phyloP scores from a whole-genome alignment of 2,797 vertebrate genomes.

The Onychomys arenicola region DNA sequence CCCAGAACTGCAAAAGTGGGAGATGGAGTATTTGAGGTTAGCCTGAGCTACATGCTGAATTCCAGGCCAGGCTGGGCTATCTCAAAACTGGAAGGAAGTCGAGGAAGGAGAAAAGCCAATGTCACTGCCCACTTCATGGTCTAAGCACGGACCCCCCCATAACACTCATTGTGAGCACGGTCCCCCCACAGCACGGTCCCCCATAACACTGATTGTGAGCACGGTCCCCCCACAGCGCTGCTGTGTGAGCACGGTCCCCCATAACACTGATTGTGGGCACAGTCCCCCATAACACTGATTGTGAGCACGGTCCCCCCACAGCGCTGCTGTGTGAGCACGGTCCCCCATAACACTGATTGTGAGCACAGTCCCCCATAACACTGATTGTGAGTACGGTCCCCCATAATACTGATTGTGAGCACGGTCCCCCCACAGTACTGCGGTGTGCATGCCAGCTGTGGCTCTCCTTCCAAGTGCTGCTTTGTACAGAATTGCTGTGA shows the following conservation, averaged over 20 bases:
- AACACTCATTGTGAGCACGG: background rate
- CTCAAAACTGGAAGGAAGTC: background rate
- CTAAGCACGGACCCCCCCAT: no score
- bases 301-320: no score
- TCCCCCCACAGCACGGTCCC: no score
- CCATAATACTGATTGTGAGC: no score
- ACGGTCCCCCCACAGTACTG: no score
- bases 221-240: no score
- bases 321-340: background rate
- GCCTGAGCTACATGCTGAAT: background rate
- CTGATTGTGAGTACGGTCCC: no score
- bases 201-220: fast-evolving
- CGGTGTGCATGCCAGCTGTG: background rate
- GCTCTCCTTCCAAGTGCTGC: background rate
- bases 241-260: background rate
- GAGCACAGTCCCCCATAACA: no score
- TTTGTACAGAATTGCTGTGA: background rate
- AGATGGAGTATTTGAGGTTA: background rate
- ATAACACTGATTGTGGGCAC: no score
- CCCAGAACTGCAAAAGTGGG: background rate
- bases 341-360: no score
- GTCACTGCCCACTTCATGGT: background rate
- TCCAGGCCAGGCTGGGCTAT: background rate
- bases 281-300: no score
- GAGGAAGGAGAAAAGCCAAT: background rate